Percentiles rank a stretch among this genome's conserved stretches.
Evolutionary conservation across 2,113 vertebrate species (phyloP).

Genomic region (Pygoscelis antarcticus): DNA sequence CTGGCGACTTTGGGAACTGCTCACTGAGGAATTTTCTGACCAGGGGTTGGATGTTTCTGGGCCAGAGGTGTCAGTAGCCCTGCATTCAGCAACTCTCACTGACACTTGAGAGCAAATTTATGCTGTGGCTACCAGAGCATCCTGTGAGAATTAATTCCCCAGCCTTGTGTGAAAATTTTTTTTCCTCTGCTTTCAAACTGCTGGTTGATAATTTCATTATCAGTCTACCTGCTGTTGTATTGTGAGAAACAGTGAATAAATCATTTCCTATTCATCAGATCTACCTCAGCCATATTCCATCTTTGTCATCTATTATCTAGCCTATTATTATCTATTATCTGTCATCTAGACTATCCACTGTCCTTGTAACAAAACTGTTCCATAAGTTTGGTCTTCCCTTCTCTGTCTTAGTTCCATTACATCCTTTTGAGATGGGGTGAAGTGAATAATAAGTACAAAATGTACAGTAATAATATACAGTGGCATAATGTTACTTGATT

Average conservation of each 20-base stretch:
- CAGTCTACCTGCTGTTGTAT: neutral
- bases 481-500: neutral
- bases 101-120: neutral
- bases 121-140: neutral
- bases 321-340: constrained; percentile 5
- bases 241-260: constrained; percentile 29
- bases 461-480: neutral
- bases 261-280: neutral
- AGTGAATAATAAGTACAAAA: neutral
- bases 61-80: neutral
- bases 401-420: neutral
- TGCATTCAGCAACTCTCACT: neutral
- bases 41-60: neutral
- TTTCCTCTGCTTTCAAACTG: neutral
- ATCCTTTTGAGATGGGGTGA: neutral
- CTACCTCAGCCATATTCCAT: neutral
- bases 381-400: neutral
- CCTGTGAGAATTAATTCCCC: neutral
- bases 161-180: neutral
- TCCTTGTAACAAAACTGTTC: neutral
- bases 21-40: neutral
- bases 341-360: neutral
- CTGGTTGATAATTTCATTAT: constrained; percentile 32
- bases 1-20: neutral
- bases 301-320: constrained; percentile 10